These are phyloP conservation scores for Pelagia noctiluca DNA, from an alignment of 30 jellyfish, hydroid and myxozoan species.

Conservation along the genomic window DNA sequence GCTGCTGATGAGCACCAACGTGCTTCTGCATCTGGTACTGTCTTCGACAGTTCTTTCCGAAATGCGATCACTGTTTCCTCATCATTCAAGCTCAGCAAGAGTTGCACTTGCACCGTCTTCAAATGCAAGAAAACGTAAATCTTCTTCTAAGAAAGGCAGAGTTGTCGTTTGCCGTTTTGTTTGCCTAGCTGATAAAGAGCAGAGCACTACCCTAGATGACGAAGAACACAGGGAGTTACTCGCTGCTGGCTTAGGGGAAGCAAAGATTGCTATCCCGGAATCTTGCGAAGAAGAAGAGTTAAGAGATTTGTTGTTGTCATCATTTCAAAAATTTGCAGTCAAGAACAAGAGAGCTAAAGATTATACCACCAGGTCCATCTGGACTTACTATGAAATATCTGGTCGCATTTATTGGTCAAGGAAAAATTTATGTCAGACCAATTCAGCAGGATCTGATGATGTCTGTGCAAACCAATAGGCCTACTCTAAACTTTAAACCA, in stretches of 20 bases:
- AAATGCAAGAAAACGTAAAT: background rate
- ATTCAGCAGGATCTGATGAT: slow-evolving; percentile 1
- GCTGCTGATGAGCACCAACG: background rate
- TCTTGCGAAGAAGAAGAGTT: background rate
- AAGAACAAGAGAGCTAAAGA: background rate
- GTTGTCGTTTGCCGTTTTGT: background rate
- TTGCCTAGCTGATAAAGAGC: background rate
- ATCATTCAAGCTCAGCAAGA: background rate
- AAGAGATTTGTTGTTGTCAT: background rate
- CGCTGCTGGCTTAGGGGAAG: background rate
- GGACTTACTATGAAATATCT: background rate
- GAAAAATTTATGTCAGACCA: background rate
- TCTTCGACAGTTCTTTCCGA: background rate
- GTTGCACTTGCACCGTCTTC: background rate
- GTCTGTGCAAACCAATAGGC: background rate
- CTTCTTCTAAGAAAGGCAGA: background rate
- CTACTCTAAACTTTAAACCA: background rate
- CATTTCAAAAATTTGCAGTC: background rate
- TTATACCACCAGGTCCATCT: background rate
- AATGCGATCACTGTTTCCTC: background rate
- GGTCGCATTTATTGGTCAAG: background rate
- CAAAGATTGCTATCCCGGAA: background rate
- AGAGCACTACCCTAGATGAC: background rate
- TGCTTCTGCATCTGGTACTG: background rate
- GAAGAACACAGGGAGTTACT: background rate